A percentile compares a stretch with the other conserved stretches of the same genome.
Evolutionary conservation across 2,113 vertebrate genomes (phyloP).

Genomic region (Holacanthus passer): DNA sequence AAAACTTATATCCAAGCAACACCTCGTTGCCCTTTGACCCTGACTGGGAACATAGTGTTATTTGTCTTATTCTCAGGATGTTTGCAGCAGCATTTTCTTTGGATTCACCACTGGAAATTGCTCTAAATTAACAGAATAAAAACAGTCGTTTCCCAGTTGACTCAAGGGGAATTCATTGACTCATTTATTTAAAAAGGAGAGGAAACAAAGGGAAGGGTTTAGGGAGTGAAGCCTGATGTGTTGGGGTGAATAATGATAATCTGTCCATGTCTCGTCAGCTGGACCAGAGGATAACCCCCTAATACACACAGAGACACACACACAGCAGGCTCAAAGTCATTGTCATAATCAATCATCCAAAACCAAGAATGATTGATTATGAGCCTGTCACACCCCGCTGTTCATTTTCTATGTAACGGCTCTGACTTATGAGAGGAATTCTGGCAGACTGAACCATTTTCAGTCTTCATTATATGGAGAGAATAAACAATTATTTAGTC

Average conservation of each 20-base stretch:
- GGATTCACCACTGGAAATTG: not conserved
- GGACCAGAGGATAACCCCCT: not conserved
- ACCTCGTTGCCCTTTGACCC: not conserved
- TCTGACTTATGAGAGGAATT: not conserved
- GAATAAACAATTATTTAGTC: not conserved
- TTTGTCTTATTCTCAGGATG: not conserved
- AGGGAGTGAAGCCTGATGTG: not conserved
- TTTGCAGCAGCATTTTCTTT: not conserved
- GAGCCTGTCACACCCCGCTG: constrained; percentile 16
- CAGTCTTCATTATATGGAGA: not conserved
- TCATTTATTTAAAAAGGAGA: not conserved
- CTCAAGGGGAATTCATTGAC: not conserved
- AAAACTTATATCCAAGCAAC: constrained; percentile 9
- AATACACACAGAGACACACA: not conserved
- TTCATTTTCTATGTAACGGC: constrained; percentile 4
- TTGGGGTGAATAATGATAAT: constrained; percentile 3
- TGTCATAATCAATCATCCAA: constrained; percentile 54
- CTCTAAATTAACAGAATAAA: constrained; percentile 2
- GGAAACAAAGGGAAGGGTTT: constrained; percentile 20
- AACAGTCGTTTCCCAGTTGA: not conserved
- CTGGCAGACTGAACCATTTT: not conserved
- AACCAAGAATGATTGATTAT: constrained; percentile 30
- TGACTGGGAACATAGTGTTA: not conserved
- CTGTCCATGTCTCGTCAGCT: not conserved
- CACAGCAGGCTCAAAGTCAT: constrained; percentile 19